These are phyloP conservation scores for Incurvaria masculella DNA, from an alignment of 2,888 invertebrate genomes.

Conservation along the genomic window DNA sequence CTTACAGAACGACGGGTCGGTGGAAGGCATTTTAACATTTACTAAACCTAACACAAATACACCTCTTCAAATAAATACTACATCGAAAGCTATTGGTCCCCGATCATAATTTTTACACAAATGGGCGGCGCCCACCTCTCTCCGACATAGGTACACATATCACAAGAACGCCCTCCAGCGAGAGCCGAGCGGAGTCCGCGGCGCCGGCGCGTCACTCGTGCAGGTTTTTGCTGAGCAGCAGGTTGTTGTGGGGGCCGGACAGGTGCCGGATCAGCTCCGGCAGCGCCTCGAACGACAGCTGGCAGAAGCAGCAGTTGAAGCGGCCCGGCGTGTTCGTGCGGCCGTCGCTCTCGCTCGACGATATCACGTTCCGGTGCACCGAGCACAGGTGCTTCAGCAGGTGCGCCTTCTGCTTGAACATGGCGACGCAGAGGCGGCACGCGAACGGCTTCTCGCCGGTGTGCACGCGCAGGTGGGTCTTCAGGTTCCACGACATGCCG, in stretches of 20 bases:
- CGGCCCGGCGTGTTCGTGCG: constrained; percentile 59
- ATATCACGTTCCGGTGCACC: constrained; percentile 85
- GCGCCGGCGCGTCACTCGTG: constrained; percentile 62
- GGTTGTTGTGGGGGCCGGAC: constrained; percentile 85
- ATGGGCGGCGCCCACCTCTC: constrained; percentile 27
- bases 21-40: constrained; percentile 49
- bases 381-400: constrained; percentile 84
- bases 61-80: constrained; percentile 58
- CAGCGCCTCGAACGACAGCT: constrained; percentile 79
- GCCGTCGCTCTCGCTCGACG: constrained; percentile 73
- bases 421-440: constrained; percentile 83
- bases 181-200: constrained; percentile 43
- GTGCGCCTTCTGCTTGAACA: constrained; percentile 91
- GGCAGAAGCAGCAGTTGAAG: constrained; percentile 87
- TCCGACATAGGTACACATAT: constrained; percentile 48
- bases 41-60: constrained; percentile 53
- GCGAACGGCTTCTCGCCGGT: constrained; percentile 89
- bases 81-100: constrained; percentile 57
- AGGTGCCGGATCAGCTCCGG: constrained; percentile 84
- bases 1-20: constrained; percentile 58
- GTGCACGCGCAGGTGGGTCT: constrained; percentile 83
- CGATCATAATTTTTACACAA: constrained; percentile 59
- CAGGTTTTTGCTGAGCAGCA: constrained; percentile 82
- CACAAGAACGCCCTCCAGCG: constrained; percentile 49
- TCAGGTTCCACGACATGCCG: constrained; percentile 91